A percentile compares a stretch with the other conserved stretches of the same genome.
These are phyloP conservation scores for Diarsia dahlii DNA, from an alignment of 2,888 invertebrate genomes.

Conservation along the genomic window DNA sequence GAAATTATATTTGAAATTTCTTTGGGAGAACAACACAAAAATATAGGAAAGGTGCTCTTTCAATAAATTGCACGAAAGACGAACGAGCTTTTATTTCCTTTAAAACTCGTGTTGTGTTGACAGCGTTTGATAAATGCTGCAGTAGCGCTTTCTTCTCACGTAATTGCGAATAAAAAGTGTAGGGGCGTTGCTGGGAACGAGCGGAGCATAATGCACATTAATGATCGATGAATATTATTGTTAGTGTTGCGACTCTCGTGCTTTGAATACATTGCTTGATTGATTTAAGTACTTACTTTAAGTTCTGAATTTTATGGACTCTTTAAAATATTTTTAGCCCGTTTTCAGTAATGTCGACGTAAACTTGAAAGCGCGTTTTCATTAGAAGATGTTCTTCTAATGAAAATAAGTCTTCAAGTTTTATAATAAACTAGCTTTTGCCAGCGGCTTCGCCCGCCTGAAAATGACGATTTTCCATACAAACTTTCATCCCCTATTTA, in stretches of 20 bases:
- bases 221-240: slow-evolving; percentile 53
- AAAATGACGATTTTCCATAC: no score
- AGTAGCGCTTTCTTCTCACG: slow-evolving; percentile 56
- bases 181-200: slow-evolving; percentile 14
- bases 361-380: not conserved
- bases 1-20: slow-evolving; percentile 48
- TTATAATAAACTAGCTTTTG: no score
- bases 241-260: slow-evolving; percentile 13
- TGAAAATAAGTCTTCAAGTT: no score
- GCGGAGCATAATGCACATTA: slow-evolving; percentile 41
- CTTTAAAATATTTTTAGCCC: not conserved
- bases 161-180: slow-evolving; percentile 55
- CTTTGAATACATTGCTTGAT: slow-evolving; percentile 27
- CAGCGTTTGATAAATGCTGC: slow-evolving; percentile 64
- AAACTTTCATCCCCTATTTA: no score
- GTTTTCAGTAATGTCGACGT: not conserved
- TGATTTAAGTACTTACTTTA: slow-evolving; percentile 1
- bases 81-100: slow-evolving; percentile 63
- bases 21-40: slow-evolving; percentile 37
- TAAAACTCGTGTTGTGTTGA: slow-evolving; percentile 58
- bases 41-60: slow-evolving; percentile 50
- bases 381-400: no score
- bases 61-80: slow-evolving; percentile 54
- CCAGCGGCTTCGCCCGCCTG: no score
- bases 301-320: not conserved